Evolutionary conservation across 2,113 vertebrate genomes (phyloP), one percentile per base, ranked within the genome.

Genomic region (Dendrocopos noguchii): DNA sequence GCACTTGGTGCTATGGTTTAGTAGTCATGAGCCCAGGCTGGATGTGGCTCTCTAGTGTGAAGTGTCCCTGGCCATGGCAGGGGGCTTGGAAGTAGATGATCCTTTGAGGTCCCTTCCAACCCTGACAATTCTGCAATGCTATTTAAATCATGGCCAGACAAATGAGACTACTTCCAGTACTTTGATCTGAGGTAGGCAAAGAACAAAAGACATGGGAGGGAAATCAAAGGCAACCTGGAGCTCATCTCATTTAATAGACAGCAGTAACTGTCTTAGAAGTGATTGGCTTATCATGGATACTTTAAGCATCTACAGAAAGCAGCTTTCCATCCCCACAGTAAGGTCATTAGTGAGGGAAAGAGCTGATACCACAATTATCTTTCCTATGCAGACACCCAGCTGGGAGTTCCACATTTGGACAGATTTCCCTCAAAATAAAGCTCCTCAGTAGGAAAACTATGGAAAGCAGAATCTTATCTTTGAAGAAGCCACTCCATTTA

Each of bases 181-280:
- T 93, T 84, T 88, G 55, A 61, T n/a, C 76, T 75, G 44, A 73
- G 10, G 7, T 4, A 61, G 34, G 9, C 15, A 78, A 90, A 81
- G 11, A 77, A 17, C 10, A 71, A 91, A 92, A 70, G 3, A 57
- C 2, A 3, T 9, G 14, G 7, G 3, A 57, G 16, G 15, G 19
- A 7, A 63, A 27, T 13, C 16, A 60, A 67, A 84, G 15, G 9
- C 53, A 78, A 28, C 8, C 12, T 84, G 64, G 66, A 91, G 36
- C 22, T 95, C 34, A 90, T 88, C 90, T 91, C 63, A 79, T 93
- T 93, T 94, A 94, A 76, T 39, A 87, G 88, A 91, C 86, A 96
- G 33, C 33, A 42, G 22, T 81, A 88, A 80, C 65, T 79, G 24
- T 86, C 88, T 94, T 91, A 71, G n/a, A 75, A 90, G 22, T 70